These are phyloP conservation scores for Coregonus ussuriensis DNA, from an alignment of 2,797 vertebrate species.

Conservation along the genomic window DNA sequence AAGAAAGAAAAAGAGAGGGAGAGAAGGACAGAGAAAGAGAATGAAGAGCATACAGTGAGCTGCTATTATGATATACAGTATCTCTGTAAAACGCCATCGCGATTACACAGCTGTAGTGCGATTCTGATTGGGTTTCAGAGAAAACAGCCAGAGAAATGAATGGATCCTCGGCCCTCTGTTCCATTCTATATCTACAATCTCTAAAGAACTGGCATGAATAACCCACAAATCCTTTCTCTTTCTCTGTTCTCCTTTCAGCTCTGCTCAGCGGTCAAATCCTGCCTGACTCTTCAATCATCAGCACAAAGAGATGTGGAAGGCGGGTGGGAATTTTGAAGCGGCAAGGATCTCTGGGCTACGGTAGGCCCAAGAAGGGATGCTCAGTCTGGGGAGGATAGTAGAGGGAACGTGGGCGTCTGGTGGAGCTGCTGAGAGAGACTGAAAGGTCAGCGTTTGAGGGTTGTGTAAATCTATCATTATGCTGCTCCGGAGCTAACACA, in stretches of 20 bases:
- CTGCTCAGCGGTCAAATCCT: constrained; percentile 7
- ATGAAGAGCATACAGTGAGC: neutral
- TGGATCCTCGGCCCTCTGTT: neutral
- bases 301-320: constrained; percentile 15
- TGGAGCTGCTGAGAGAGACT: constrained; percentile 61
- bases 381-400: neutral
- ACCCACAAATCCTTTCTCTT: neutral
- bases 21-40: neutral
- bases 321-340: neutral
- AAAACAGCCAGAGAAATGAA: neutral
- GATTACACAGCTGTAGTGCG: neutral
- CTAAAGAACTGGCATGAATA: constrained; percentile 3
- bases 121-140: neutral
- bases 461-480: constrained; percentile 69
- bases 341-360: constrained; percentile 2
- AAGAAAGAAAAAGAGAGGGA: constrained; percentile 7
- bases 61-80: neutral
- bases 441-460: constrained; percentile 70
- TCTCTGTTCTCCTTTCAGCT: neutral
- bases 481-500: constrained; percentile 44
- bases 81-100: neutral
- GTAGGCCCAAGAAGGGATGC: constrained; percentile 1
- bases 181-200: neutral
- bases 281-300: constrained; percentile 10
- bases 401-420: constrained; percentile 57